These are phyloP conservation scores for Leucosticte australis DNA, from an alignment of 2,113 vertebrate genomes.

Conservation along the genomic window DNA sequence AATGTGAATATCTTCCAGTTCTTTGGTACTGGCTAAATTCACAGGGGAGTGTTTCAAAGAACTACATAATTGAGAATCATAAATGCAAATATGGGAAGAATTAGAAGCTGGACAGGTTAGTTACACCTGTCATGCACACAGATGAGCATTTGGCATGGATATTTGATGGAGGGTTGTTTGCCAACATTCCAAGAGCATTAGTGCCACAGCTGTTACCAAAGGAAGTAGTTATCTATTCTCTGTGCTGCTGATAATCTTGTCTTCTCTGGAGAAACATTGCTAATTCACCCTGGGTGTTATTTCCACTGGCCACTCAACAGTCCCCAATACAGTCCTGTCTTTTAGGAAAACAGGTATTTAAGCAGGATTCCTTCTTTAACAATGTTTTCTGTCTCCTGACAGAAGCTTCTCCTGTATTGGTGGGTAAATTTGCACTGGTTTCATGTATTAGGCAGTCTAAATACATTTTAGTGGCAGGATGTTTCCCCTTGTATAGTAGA, in stretches of 20 bases:
- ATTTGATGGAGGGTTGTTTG: background rate
- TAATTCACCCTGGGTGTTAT: background rate
- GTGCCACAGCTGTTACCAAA: background rate
- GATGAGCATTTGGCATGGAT: background rate
- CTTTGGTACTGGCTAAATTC: background rate
- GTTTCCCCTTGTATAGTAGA: background rate
- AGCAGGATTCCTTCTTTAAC: background rate
- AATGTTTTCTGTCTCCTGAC: background rate
- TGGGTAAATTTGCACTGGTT: background rate
- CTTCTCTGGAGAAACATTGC: background rate
- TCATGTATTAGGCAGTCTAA: background rate
- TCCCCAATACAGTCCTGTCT: too few relatives aligned
- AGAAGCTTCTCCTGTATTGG: background rate
- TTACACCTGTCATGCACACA: background rate
- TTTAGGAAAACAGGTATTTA: background rate
- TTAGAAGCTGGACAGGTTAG: background rate
- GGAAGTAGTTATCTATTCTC: background rate
- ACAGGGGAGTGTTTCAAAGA: background rate
- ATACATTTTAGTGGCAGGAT: accelerated
- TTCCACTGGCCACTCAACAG: background rate
- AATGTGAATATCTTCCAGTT: background rate
- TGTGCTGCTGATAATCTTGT: background rate
- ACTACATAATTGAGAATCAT: background rate
- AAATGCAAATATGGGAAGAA: background rate
- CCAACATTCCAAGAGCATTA: background rate